A percentile compares a stretch with the other conserved stretches of the same genome.
These are phyloP conservation scores for Volucella bombylans DNA, from an alignment of 2,888 invertebrate species.

Conservation along the genomic window DNA sequence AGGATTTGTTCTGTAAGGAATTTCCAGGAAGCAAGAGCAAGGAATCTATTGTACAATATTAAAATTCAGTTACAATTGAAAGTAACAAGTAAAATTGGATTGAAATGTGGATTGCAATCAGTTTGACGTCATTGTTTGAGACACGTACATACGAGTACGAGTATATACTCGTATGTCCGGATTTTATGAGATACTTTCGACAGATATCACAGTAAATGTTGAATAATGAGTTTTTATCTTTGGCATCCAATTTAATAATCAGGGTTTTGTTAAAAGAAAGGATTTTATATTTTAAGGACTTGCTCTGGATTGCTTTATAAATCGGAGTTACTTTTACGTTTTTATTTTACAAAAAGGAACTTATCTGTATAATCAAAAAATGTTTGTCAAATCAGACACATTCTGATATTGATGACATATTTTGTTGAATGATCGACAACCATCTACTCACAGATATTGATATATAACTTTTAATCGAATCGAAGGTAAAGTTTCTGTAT, in stretches of 20 bases:
- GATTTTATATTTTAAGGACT: no score
- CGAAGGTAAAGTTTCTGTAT: no score
- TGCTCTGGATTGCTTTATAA: no score
- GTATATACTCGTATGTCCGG: no score
- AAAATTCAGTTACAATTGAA: constrained; percentile 37
- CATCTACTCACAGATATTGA: no score
- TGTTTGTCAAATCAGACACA: no score
- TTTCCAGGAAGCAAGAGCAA: constrained; percentile 29
- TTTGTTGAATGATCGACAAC: no score
- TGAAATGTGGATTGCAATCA: constrained; percentile 43
- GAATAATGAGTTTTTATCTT: neutral
- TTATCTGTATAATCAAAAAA: no score
- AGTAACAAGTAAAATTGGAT: constrained; percentile 18
- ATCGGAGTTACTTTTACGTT: no score
- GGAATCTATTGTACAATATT: neutral
- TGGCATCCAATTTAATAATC: neutral
- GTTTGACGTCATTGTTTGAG: constrained; percentile 35
- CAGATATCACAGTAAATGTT: neutral
- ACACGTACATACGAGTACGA: constrained; percentile 29
- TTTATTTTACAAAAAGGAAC: no score
- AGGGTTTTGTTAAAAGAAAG: neutral
- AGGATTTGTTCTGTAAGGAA: constrained; percentile 20
- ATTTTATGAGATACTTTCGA: constrained; percentile 18
- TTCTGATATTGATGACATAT: no score
- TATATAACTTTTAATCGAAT: no score